These are phyloP conservation scores for Antitype chi DNA, from an alignment of 2,888 invertebrate species.

Conservation along the genomic window DNA sequence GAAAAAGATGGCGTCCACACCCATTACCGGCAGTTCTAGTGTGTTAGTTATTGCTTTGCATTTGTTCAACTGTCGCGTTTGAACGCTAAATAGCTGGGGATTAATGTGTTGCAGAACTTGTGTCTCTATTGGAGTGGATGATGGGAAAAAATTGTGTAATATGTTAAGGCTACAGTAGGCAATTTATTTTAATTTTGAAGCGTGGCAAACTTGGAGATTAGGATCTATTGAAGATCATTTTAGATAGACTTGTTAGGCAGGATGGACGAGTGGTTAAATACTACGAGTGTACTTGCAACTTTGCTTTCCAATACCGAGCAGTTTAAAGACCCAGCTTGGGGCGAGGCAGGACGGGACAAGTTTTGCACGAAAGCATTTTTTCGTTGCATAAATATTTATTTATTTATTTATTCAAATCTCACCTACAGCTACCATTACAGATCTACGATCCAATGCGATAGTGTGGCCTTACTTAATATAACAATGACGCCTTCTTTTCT, in stretches of 20 bases:
- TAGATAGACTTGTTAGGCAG: neutral
- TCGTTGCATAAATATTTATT: too few relatives aligned
- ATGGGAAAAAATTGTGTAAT: slow-evolving; percentile 32
- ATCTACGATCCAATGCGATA: too few relatives aligned
- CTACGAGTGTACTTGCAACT: neutral
- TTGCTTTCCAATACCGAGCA: neutral
- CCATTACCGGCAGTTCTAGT: slow-evolving; percentile 78
- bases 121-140: slow-evolving; percentile 28
- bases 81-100: slow-evolving; percentile 67
- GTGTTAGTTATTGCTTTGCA: slow-evolving; percentile 77
- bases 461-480: too few relatives aligned
- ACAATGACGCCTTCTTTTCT: too few relatives aligned
- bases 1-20: slow-evolving; percentile 77
- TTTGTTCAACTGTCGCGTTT: slow-evolving; percentile 70
- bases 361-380: neutral
- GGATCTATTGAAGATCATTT: neutral
- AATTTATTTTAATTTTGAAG: slow-evolving; percentile 28
- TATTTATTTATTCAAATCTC: too few relatives aligned
- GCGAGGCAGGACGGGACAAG: neutral
- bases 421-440: too few relatives aligned
- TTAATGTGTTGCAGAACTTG: slow-evolving; percentile 55
- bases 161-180: slow-evolving; percentile 7
- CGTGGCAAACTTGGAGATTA: neutral
- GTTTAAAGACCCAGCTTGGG: neutral
- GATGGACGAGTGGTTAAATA: neutral